Evolutionary conservation across 1,140 invertebrate species (phyloP).

Genomic region (Lethrus apterus): DNA sequence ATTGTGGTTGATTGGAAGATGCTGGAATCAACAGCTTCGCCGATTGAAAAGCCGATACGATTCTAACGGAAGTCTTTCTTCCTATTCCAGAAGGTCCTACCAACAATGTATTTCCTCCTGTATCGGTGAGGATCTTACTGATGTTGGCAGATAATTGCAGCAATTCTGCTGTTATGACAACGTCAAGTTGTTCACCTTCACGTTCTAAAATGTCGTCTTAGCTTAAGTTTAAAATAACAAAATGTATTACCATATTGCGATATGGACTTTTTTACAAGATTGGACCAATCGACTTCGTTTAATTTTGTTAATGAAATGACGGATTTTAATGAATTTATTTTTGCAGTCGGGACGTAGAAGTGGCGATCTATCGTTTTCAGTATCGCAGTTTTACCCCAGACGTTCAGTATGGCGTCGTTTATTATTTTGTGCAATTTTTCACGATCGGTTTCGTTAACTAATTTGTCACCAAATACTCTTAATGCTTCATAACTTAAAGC

Average conservation of each 20-base stretch:
- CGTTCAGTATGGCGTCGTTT: conserved; percentile 43
- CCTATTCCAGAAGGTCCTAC: conserved; percentile 71
- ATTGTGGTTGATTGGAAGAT: conserved; percentile 27
- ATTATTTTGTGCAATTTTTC: conserved; percentile 60
- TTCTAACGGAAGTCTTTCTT: conserved; percentile 62
- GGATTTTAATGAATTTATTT: conserved; percentile 10
- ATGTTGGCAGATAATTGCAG: conserved; percentile 55
- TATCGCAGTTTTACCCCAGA: conserved; percentile 45
- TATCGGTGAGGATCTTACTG: conserved; percentile 53
- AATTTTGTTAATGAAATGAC: conserved; percentile 20
- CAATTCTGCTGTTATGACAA: conserved; percentile 59
- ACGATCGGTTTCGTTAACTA: conserved; percentile 61
- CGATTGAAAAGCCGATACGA: conserved; percentile 65
- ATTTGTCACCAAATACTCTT: conserved; percentile 69
- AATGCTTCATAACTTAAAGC: conserved; percentile 67
- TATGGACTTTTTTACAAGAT: conserved; percentile 57
- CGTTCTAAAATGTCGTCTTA: conserved; percentile 40
- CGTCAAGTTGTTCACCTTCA: conserved; percentile 47
- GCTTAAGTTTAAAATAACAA: too few relatives aligned
- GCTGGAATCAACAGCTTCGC: conserved; percentile 51
- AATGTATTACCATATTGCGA: conserved; percentile 54
- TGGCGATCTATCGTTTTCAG: conserved; percentile 18
- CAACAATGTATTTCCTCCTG: conserved; percentile 63
- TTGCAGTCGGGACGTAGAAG: conserved; percentile 28
- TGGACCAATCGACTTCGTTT: conserved; percentile 50